Percentiles rank a stretch among this genome's conserved stretches.
Conservation (phyloP, 1,140 invertebrate genomes). For the Amphibalanus amphitrite region DNA sequence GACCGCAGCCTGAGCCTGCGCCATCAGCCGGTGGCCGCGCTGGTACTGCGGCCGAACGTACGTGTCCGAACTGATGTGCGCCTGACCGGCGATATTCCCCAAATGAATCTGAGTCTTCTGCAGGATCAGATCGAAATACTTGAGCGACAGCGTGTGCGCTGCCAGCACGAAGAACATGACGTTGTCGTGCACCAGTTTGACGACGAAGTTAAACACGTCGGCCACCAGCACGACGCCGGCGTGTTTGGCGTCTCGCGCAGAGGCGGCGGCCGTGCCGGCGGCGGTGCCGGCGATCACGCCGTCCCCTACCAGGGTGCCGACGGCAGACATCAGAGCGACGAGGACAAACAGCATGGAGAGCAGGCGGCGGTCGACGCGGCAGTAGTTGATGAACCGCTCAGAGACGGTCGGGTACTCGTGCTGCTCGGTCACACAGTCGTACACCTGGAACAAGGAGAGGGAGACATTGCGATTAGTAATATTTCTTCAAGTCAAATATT, state of each 20-base stretch:
- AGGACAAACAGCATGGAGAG: neutral
- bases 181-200: neutral
- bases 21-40: neutral
- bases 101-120: neutral
- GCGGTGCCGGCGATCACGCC: neutral
- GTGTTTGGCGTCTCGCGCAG: too few relatives aligned
- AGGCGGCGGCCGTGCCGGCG: too few relatives aligned
- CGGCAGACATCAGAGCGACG: neutral
- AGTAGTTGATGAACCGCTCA: neutral
- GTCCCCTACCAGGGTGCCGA: neutral
- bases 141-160: neutral
- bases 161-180: neutral
- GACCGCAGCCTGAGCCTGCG: slow-evolving; percentile 9
- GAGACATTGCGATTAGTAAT: too few relatives aligned
- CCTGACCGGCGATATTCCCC: neutral
- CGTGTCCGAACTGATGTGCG: neutral
- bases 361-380: neutral
- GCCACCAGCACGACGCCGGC: neutral
- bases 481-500: too few relatives aligned
- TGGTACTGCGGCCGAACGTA: neutral
- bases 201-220: neutral
- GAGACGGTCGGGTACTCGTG: neutral
- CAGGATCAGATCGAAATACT: neutral
- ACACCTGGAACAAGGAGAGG: neutral
- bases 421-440: neutral